Conservation (phyloP, 1,140 invertebrate species). For the Gryllus bimaculatus region DNA sequence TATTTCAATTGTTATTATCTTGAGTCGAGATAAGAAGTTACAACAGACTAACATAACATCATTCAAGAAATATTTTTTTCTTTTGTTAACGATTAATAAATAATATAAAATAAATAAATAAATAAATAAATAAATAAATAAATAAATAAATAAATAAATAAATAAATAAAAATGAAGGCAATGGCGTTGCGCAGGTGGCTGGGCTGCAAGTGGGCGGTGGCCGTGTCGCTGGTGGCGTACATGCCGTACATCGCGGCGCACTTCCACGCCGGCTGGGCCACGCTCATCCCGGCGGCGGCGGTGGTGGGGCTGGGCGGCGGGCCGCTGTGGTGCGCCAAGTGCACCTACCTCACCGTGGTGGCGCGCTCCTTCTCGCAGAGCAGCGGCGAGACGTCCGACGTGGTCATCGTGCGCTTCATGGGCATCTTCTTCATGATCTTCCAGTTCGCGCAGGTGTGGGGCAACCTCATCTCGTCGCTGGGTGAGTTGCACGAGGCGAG, state of each 20-base stretch:
- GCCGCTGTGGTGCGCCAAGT: constrained; percentile 83
- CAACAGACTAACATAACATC: background rate
- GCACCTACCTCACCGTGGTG: constrained; percentile 74
- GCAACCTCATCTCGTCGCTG: constrained; percentile 82
- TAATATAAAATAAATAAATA: constrained; percentile 4
- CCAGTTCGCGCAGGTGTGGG: constrained; percentile 86
- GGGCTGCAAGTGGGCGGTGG: constrained; percentile 79
- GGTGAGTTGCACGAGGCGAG: constrained; percentile 36
- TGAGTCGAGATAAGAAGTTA: too few relatives aligned
- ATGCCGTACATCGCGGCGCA: constrained; percentile 80
- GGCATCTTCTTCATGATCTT: constrained; percentile 90
- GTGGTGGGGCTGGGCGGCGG: constrained; percentile 78
- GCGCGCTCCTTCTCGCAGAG: constrained; percentile 58
- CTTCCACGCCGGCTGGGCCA: constrained; percentile 72
- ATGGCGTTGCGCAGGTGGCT: constrained; percentile 50
- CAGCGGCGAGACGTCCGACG: constrained; percentile 53
- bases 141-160: background rate
- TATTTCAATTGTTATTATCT: too few relatives aligned
- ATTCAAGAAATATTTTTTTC: background rate
- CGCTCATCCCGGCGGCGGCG: constrained; percentile 76
- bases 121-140: background rate
- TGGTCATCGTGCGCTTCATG: constrained; percentile 74
- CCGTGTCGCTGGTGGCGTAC: constrained; percentile 73
- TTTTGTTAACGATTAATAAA: background rate
- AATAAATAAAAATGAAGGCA: background rate